phyloP scores from a whole-genome alignment of 2,888 invertebrate species.

The Agrochola lychnidis region DNA sequence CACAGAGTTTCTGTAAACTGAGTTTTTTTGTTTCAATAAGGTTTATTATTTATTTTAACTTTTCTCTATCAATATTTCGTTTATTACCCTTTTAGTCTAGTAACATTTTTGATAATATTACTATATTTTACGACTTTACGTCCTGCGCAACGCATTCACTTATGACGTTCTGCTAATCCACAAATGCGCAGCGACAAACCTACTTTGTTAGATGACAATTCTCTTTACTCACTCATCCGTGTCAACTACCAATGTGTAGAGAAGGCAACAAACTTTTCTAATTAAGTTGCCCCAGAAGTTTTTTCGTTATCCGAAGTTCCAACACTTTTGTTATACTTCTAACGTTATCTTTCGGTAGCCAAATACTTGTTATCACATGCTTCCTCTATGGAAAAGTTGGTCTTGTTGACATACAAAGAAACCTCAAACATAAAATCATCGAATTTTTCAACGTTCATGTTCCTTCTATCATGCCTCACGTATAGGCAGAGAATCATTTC shows the following conservation, averaged over 20 bases:
- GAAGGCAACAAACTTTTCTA: constrained; percentile 80
- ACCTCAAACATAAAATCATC: neutral
- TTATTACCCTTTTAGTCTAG: no score
- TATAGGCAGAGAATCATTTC: neutral
- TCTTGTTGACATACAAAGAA: neutral
- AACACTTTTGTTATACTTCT: constrained; percentile 80
- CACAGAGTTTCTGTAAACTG: no score
- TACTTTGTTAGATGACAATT: neutral
- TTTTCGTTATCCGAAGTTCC: constrained; percentile 80
- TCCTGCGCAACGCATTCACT: neutral
- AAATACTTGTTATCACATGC: constrained; percentile 37
- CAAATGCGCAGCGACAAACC: no score
- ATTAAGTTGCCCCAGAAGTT: constrained; percentile 82
- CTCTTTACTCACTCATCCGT: constrained; percentile 25
- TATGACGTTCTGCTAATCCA: neutral
- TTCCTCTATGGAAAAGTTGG: neutral
- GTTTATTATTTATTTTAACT: neutral
- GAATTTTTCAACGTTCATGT: neutral
- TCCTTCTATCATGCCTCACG: no score
- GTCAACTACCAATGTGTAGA: constrained; percentile 41
- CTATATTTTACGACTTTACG: neutral
- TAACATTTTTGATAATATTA: neutral
- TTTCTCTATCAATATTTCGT: neutral
- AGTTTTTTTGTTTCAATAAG: no score
- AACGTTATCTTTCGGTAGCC: constrained; percentile 68